Base-by-base conservation (phyloP, 2,888 invertebrate species). In the Sarcophaga caerulescens region DNA sequence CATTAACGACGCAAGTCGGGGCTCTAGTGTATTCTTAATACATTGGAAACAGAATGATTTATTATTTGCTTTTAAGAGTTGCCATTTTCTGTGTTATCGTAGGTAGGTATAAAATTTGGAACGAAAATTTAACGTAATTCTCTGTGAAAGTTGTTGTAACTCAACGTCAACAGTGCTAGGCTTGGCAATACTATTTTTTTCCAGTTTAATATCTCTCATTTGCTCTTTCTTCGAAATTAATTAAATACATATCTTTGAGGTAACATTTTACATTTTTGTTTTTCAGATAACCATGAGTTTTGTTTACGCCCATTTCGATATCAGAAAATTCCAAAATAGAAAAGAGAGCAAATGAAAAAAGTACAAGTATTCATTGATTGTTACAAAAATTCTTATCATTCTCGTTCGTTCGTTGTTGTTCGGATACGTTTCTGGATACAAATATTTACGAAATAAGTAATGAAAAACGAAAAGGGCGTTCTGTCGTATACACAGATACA, bases 381-480 rank as follows among this genome's bases (percentile, higher is more conserved):
- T 52, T 17, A 52, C 17, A 52, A 52, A 52, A 52, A 52, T 52
- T 17, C 52, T 52, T 14, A 52, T 14, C 14, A 52, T 52, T 14
- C 52, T 14, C 19, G 1, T 60, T 17, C 19, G 17, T n/a, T 10
- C 60, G 14, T 60, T 19, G 21, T 21, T 60, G 8, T 60, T 60
- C 60, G 21, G 14, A 19, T 60, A 60, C n/a, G 60, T n/a, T 10
- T 60, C 60, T 60, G 21, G 60, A 60, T 19, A 21, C 2, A n/a
- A n/a, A 60, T n/a, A n/a, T 21, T 21, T 60, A 60, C 60, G 10
- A 60, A 52, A 52, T 14, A 52, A 52, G 17, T 17, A 52, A 52
- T 17, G 17, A 52, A 52, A 71, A 82, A 73, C 62, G 66, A 60
- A 77, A 82, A 83, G 82, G 82, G 82, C 82, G 82, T 83, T 77